Evolutionary conservation across 2,113 vertebrate genomes (phyloP).

Genomic region (Phalacrocorax carbo): DNA sequence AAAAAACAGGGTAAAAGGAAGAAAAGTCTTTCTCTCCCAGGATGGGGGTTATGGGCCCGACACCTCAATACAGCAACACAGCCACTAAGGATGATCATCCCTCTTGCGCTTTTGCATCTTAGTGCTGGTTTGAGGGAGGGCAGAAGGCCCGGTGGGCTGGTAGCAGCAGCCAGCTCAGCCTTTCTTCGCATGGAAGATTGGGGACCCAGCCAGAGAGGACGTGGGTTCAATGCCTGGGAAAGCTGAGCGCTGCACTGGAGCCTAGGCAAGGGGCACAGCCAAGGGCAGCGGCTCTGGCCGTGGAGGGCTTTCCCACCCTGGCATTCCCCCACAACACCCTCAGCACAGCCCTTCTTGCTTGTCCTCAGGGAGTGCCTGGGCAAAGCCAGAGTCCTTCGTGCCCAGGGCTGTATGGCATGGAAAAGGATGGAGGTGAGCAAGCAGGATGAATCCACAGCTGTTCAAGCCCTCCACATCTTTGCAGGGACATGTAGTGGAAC

Average conservation of each 20-base stretch:
- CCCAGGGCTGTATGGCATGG: neutral
- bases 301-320: neutral
- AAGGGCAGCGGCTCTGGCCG: neutral
- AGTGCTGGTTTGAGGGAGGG: neutral
- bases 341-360: neutral
- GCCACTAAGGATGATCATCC: neutral
- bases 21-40: neutral
- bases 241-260: neutral
- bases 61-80: no score
- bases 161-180: neutral
- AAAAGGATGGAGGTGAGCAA: neutral
- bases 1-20: neutral
- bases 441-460: neutral
- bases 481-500: neutral
- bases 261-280: neutral
- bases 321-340: neutral
- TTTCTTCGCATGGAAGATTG: neutral
- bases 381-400: accelerated
- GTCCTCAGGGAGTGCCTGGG: no score
- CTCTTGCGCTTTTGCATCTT: neutral
- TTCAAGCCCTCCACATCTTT: neutral
- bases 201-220: neutral
- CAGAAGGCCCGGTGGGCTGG: neutral
- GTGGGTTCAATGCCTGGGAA: accelerated
- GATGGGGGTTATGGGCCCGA: neutral